Conservation (phyloP, 2,113 vertebrate genomes). For the Falco punctatus region DNA sequence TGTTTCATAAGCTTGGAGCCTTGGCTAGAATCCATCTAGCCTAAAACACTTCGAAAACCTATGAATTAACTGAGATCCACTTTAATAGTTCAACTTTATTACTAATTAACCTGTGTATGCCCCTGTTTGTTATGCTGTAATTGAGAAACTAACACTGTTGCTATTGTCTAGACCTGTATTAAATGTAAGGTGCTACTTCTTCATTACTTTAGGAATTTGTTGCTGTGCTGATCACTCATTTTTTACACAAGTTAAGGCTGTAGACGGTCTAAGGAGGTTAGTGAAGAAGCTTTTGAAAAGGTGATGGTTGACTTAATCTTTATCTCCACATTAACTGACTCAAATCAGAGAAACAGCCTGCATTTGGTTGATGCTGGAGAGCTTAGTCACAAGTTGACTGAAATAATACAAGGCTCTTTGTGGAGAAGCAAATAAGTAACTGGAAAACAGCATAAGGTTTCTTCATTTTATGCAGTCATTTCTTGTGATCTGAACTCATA, state of each 20-base stretch:
- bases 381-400: background rate
- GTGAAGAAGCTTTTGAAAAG: background rate
- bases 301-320: background rate
- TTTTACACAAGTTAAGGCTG: background rate
- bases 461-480: background rate
- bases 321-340: background rate
- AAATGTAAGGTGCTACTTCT: background rate
- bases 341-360: background rate
- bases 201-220: background rate
- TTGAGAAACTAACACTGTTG: slow-evolving; percentile 36
- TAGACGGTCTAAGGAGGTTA: background rate
- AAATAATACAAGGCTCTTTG: background rate
- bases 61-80: slow-evolving; percentile 69
- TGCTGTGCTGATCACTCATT: background rate
- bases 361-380: background rate
- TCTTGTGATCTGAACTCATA: background rate
- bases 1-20: slow-evolving; percentile 72
- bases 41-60: slow-evolving; percentile 72
- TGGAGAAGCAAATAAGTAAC: background rate
- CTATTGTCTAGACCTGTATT: background rate
- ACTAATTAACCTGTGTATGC: slow-evolving; percentile 72
- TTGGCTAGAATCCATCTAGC: slow-evolving; percentile 72
- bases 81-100: slow-evolving; percentile 74
- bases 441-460: background rate
- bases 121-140: slow-evolving; percentile 41